These are phyloP conservation scores for Hyles euphorbiae DNA, from an alignment of 1,140 invertebrate genomes.

Conservation along the genomic window DNA sequence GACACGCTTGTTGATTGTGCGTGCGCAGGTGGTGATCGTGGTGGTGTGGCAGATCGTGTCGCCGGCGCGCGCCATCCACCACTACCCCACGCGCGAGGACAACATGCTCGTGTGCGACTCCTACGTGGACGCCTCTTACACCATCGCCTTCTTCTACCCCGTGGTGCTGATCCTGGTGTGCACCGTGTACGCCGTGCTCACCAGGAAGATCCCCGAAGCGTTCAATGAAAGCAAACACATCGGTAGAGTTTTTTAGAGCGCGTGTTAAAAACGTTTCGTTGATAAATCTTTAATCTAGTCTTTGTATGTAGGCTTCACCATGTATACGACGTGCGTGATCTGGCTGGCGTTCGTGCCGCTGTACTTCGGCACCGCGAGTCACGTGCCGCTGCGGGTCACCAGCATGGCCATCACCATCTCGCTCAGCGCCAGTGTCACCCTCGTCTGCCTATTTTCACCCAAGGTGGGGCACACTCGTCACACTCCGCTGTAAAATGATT, in stretches of 20 bases:
- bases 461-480: constrained; percentile 77
- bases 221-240: constrained; percentile 97
- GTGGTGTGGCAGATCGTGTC: constrained; percentile 91
- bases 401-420: constrained; percentile 95
- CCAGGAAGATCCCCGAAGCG: constrained; percentile 94
- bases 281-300: not conserved
- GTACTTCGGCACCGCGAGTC: constrained; percentile 87
- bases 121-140: constrained; percentile 90
- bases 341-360: constrained; percentile 94
- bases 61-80: constrained; percentile 89
- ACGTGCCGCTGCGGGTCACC: constrained; percentile 89
- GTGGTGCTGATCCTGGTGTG: constrained; percentile 91
- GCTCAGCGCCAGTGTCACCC: constrained; percentile 91
- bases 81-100: constrained; percentile 91
- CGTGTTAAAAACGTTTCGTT: too few relatives aligned
- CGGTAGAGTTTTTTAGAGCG: constrained; percentile 61
- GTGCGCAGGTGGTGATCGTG: constrained; percentile 86
- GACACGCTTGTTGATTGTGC: not conserved
- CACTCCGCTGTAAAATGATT: too few relatives aligned
- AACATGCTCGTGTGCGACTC: constrained; percentile 93
- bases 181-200: constrained; percentile 92
- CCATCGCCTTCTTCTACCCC: constrained; percentile 93
- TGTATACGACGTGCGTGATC: constrained; percentile 96
- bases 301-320: constrained; percentile 86
- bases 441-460: constrained; percentile 93